phyloP scores from a whole-genome alignment of 2,113 vertebrate species.

The Phalacrocorax carbo region DNA sequence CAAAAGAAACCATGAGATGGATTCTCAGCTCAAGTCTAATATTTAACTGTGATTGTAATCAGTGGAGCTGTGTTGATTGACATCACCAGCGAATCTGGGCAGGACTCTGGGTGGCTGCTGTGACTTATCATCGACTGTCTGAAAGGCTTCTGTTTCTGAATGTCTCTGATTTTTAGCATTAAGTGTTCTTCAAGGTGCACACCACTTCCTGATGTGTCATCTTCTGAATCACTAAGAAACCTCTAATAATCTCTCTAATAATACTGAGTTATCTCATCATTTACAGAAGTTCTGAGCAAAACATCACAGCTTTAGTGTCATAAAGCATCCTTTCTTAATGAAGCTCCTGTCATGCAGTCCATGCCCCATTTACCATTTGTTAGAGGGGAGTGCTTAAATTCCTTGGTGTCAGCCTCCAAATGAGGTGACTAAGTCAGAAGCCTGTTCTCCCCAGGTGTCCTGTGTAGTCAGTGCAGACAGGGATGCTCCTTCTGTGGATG shows the following conservation, averaged over 20 bases:
- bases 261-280: not conserved
- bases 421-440: not conserved
- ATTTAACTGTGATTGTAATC: not conserved
- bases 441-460: not conserved
- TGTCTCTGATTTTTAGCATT: not conserved
- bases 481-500: not conserved
- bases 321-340: not conserved
- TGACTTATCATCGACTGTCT: not conserved
- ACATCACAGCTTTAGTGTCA: not conserved
- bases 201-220: not conserved
- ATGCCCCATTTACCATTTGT: not conserved
- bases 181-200: not conserved
- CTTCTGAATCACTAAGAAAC: not conserved
- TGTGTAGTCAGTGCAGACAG: not conserved
- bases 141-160: not conserved
- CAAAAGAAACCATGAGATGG: not conserved
- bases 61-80: conserved; percentile 2
- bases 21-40: conserved; percentile 45
- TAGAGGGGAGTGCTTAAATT: not conserved
- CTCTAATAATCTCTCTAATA: not conserved
- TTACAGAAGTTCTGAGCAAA: not conserved
- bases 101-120: conserved; percentile 2
- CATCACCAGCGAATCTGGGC: not conserved
- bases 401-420: not conserved
- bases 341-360: not conserved